Conservation (phyloP, 2,797 vertebrate genomes). For the Anolis apletophallus region DNA sequence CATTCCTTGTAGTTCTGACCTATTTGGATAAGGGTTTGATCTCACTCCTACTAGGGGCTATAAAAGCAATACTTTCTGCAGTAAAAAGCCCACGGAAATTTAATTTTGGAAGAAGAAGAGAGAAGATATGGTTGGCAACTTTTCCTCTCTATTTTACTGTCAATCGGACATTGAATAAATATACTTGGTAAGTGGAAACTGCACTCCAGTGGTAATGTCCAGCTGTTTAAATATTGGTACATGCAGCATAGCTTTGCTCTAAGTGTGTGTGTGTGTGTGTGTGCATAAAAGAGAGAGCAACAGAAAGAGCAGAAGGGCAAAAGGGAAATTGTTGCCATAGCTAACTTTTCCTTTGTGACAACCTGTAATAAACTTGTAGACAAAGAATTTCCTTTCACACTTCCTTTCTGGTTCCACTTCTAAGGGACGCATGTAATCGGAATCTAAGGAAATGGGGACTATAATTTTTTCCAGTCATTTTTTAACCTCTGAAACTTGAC, state of each 20-base stretch:
- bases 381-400: conserved; percentile 35
- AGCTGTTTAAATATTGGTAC: conserved; percentile 41
- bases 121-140: conserved; percentile 22
- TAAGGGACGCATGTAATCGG: conserved; percentile 39
- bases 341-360: conserved; percentile 39
- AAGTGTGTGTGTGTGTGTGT: background rate
- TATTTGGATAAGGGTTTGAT: conserved; percentile 6
- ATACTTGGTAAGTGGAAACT: conserved; percentile 24
- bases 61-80: conserved; percentile 18
- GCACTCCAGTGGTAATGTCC: conserved; percentile 6
- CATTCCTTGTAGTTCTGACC: conserved; percentile 21
- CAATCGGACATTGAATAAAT: conserved; percentile 15
- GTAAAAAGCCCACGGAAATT: conserved; percentile 37
- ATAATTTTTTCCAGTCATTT: conserved; percentile 28
- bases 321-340: conserved; percentile 20
- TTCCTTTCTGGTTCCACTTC: conserved; percentile 62
- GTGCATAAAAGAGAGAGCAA: background rate
- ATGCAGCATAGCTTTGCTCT: conserved; percentile 22
- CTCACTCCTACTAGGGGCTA: conserved; percentile 8
- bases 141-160: conserved; percentile 31
- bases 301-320: background rate
- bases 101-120: conserved; percentile 23
- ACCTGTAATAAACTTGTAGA: conserved; percentile 48
- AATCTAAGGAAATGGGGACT: conserved; percentile 45
- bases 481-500: conserved; percentile 53